phyloP scores from a whole-genome alignment of 92 coral and sea anemone genomes.

The Ricordea florida region DNA sequence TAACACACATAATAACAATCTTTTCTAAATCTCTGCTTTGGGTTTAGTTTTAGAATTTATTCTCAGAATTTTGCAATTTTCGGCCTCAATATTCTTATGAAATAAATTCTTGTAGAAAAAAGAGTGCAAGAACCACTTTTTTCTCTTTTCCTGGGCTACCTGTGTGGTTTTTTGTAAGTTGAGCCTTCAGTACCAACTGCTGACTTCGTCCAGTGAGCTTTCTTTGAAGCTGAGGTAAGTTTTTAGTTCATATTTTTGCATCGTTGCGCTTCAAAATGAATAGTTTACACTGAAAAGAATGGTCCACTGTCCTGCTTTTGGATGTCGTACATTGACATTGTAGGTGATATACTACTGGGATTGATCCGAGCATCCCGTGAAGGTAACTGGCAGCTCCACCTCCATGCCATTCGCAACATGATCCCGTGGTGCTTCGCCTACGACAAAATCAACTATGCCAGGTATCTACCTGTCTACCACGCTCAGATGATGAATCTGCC shows the following conservation, averaged over 20 bases:
- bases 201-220: conserved; percentile 3
- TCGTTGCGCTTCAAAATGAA: too few relatives aligned
- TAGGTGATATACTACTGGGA: conserved; percentile 35
- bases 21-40: too few relatives aligned
- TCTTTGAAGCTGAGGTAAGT: not conserved
- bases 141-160: conserved; percentile 23
- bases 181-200: conserved; percentile 13
- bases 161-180: conserved; percentile 13
- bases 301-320: conserved; percentile 48
- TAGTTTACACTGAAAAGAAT: too few relatives aligned
- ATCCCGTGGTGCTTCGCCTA: conserved; percentile 62
- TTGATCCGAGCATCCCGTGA: conserved; percentile 56
- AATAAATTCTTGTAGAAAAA: too few relatives aligned
- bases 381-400: conserved; percentile 62
- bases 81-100: too few relatives aligned
- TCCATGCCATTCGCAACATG: conserved; percentile 48
- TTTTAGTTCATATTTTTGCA: too few relatives aligned
- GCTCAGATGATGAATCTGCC: conserved; percentile 51
- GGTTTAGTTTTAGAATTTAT: too few relatives aligned
- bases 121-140: too few relatives aligned
- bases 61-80: too few relatives aligned
- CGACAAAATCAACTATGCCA: conserved; percentile 50
- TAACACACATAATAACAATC: too few relatives aligned
- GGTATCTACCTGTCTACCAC: conserved; percentile 41
- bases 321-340: conserved; percentile 57